Conservation (phyloP, 2,797 vertebrate species). For the Xenopus petersii region DNA sequence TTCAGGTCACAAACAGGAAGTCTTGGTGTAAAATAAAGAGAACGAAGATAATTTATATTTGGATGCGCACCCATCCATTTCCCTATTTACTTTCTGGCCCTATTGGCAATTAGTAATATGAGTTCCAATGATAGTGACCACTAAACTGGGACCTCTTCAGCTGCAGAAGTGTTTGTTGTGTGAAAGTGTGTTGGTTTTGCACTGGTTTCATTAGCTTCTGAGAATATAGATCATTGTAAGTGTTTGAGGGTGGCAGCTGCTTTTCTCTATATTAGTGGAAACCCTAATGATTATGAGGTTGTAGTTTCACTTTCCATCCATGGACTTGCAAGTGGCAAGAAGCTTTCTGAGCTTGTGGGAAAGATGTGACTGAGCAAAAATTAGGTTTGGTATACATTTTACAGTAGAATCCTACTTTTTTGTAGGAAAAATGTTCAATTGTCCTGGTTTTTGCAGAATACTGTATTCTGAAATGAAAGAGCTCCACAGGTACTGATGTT, state of each 20-base stretch:
- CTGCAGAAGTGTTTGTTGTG: not conserved
- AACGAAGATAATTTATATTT: conserved; percentile 16
- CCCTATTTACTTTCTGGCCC: not conserved
- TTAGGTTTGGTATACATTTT: too few species aligned
- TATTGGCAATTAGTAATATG: not conserved
- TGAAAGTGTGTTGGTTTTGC: conserved; percentile 55
- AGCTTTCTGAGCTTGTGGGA: not conserved
- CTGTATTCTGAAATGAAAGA: too few species aligned
- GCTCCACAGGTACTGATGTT: too few species aligned
- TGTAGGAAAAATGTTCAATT: too few species aligned
- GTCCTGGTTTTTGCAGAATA: too few species aligned
- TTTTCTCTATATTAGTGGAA: conserved; percentile 66
- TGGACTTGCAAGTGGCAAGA: not conserved
- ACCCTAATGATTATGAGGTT: conserved; percentile 24
- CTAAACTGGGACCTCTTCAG: not conserved
- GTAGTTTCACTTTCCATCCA: conserved; percentile 23
- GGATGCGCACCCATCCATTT: not conserved
- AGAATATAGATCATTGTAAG: conserved; percentile 66
- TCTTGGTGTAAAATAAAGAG: not conserved
- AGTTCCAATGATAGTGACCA: not conserved
- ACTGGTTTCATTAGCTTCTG: conserved; percentile 71
- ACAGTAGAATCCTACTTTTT: too few species aligned
- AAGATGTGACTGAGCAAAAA: too few species aligned
- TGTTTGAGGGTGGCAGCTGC: conserved; percentile 68
- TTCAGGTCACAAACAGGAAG: too few species aligned